phyloP scores from a whole-genome alignment of 2,888 invertebrate species.

The Balanococcus diminutus region DNA sequence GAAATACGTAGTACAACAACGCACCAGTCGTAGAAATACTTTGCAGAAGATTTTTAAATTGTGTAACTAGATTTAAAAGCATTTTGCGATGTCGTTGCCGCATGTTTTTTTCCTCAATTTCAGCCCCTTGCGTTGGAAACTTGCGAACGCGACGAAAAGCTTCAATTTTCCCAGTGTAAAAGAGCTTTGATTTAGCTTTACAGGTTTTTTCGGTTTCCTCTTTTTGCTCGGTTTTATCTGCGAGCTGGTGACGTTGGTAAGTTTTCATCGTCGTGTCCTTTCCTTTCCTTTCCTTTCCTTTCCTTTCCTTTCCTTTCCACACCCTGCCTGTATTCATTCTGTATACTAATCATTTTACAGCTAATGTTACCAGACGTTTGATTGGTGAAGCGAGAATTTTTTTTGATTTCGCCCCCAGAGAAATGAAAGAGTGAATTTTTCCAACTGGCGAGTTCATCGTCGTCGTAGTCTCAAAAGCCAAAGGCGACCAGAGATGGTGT shows the following conservation, averaged over 20 bases:
- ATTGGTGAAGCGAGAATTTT: not conserved
- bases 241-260: not conserved
- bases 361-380: not conserved
- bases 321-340: not conserved
- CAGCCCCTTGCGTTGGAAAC: not conserved
- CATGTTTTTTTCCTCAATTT: not conserved
- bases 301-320: not conserved
- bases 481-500: not conserved
- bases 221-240: not conserved
- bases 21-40: conserved; percentile 38
- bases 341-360: not conserved
- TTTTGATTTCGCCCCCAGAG: not conserved
- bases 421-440: not conserved
- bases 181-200: not conserved
- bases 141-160: not conserved
- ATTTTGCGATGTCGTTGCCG: conserved; percentile 16
- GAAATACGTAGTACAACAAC: not conserved
- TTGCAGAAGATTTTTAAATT: conserved; percentile 42
- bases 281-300: not conserved
- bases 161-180: conserved; percentile 20
- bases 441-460: not conserved
- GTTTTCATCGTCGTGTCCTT: not conserved
- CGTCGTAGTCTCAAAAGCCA: not conserved
- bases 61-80: conserved; percentile 46
- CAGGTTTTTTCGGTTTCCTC: not conserved